Base-by-base conservation (phyloP, 2,797 vertebrate species). In the Xiphorhynchus erythropygius region DNA sequence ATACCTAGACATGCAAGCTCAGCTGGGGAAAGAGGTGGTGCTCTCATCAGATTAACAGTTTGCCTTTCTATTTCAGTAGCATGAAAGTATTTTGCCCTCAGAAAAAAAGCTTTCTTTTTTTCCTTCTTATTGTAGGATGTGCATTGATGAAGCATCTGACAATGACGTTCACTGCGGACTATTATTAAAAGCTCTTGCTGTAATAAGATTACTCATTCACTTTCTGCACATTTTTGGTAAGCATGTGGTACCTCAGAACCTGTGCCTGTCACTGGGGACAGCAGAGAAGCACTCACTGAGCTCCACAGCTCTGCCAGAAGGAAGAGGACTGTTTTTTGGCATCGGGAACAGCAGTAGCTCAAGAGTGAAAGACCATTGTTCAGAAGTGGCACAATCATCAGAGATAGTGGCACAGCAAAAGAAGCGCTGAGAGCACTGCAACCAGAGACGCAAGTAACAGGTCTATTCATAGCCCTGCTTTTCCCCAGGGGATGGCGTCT, bases 401-500 rank as follows among this genome's bases (percentile, higher is more conserved):
- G 88, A 83, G 86, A 19, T 35, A 75, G 78, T 60, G 84, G 86
- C 81, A 75, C 30, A 77, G 90, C 81, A 71, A 16, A 57, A 77
- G 84, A 42, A 69, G 41, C 1, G 0, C 67, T 2, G 49, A 77
- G 90, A 87, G 86, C 71, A 39, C 3, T 39, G 60, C 90, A 74
- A 30, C 32, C 81, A 85, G 68, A 74, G 84, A 70, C 3, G 8
- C 78, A 59, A 91, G 92, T 80, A 89, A 42, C 94, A 71, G 77
- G 90, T 89, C 94, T 96, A 71, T 93, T 94, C 90, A 85, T 47
- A 93, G 96, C 82, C 74, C 75, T 21, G 68, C 84, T 89, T 94
- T 83, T 96, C 92, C 95, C 93, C 90, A 57, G 89, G 95, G 95
- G 85, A 96, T 57, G 92, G 92, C 6, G 46, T 89, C 96, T 89